A percentile compares a stretch with the other conserved stretches of the same genome.
phyloP scores from a whole-genome alignment of 2,797 vertebrate species.

The Acomys russatus region DNA sequence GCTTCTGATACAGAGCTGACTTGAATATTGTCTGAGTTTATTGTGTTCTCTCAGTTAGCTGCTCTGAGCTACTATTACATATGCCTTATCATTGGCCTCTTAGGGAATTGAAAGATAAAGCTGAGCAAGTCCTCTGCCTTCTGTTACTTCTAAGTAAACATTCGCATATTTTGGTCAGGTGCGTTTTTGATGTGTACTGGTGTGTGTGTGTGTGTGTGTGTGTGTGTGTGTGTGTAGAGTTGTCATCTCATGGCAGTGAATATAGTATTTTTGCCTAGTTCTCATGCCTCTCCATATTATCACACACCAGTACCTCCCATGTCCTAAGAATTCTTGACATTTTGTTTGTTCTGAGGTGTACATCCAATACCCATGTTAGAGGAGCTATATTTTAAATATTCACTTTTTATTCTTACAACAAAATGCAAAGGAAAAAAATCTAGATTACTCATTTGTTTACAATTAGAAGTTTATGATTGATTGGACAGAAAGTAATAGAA shows the following conservation, averaged over 20 bases:
- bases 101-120: background rate
- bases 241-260: background rate
- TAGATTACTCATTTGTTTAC: slow-evolving; percentile 37
- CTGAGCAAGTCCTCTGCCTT: background rate
- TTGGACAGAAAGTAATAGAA: slow-evolving; percentile 29
- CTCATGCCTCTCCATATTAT: background rate
- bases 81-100: background rate
- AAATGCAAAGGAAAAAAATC: background rate
- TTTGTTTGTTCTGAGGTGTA: background rate
- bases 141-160: background rate
- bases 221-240: background rate
- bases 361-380: background rate
- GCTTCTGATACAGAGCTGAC: slow-evolving; percentile 11
- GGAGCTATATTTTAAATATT: slow-evolving; percentile 23
- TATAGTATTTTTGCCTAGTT: slow-evolving; percentile 13
- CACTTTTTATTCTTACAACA: background rate
- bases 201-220: background rate
- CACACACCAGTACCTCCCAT: background rate
- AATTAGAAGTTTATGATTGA: slow-evolving; percentile 42
- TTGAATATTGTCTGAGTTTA: slow-evolving; percentile 39
- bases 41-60: background rate
- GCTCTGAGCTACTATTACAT: background rate
- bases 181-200: slow-evolving; percentile 34
- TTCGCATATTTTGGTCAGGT: slow-evolving; percentile 28
- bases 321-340: background rate